Evolutionary conservation across 2,888 invertebrate species (phyloP).

Genomic region (Drosophila anomalata): DNA sequence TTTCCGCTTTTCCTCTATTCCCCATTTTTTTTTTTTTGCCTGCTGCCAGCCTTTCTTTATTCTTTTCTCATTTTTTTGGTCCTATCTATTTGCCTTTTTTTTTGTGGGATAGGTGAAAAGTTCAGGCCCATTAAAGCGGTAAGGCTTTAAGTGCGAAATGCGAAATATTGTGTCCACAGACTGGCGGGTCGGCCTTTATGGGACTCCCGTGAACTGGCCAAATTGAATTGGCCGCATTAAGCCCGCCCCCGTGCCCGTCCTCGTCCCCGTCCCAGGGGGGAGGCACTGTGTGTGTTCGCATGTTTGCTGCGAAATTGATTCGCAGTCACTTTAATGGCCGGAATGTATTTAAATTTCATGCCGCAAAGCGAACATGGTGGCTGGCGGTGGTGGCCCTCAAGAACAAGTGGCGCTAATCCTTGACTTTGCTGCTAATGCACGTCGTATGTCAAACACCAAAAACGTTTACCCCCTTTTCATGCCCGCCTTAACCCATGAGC

Average conservation of each 20-base stretch:
- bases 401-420: conserved; percentile 77
- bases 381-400: conserved; percentile 53
- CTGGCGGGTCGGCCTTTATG: conserved; percentile 31
- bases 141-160: conserved; percentile 35
- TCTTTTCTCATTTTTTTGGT: not conserved
- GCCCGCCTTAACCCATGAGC: conserved; percentile 4
- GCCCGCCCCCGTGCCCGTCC: conserved; percentile 24
- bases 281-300: conserved; percentile 1
- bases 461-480: conserved; percentile 59
- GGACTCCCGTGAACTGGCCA: conserved; percentile 46
- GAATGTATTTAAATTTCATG: conserved; percentile 54
- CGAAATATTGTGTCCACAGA: conserved; percentile 25
- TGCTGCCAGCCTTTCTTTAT: conserved; percentile 23
- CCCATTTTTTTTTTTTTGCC: conserved; percentile 30
- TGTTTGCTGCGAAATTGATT: conserved; percentile 61
- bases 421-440: conserved; percentile 79
- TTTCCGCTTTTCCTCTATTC: conserved; percentile 49
- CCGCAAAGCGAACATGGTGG: conserved; percentile 31
- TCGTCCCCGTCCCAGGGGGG: conserved; percentile 17
- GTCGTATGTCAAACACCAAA: conserved; percentile 79
- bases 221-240: conserved; percentile 71
- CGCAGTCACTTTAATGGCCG: conserved; percentile 64
- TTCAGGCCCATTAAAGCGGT: conserved; percentile 48
- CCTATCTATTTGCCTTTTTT: conserved; percentile 25
- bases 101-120: conserved; percentile 26